Conservation (phyloP, 2,888 invertebrate species). For the Caenorhabditis zanzibari region DNA sequence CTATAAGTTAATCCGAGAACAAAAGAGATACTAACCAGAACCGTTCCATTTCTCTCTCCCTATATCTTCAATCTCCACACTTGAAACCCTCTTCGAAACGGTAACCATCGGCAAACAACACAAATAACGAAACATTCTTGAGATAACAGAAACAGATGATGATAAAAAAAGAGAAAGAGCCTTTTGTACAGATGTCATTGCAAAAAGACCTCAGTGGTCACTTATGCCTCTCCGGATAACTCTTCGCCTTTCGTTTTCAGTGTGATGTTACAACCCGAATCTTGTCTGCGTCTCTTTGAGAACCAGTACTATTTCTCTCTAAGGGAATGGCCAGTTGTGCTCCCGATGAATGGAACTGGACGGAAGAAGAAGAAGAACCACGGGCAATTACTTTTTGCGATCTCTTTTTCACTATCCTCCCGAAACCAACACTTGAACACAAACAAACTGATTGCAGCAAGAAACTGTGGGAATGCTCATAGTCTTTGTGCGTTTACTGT, state of each 20-base stretch:
- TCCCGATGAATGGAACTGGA: conserved; percentile 32
- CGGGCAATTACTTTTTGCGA: conserved; percentile 56
- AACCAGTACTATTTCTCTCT: conserved; percentile 10
- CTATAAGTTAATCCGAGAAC: conserved; percentile 43
- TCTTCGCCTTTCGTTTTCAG: conserved; percentile 55
- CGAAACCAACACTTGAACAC: conserved; percentile 42
- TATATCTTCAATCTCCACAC: conserved; percentile 5
- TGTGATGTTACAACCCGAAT: conserved; percentile 57
- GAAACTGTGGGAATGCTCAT: background rate
- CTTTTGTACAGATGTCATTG: conserved; percentile 37
- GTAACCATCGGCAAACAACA: conserved; percentile 53
- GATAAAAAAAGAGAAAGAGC: background rate
- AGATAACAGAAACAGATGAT: background rate
- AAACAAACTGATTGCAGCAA: conserved; percentile 19
- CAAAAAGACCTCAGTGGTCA: conserved; percentile 50
- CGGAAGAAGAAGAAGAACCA: background rate
- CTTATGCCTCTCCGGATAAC: conserved; percentile 45
- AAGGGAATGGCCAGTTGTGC: conserved; percentile 37
- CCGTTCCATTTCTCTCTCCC: conserved; percentile 8
- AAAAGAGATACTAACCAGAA: conserved; percentile 14
- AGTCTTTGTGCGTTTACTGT: conserved; percentile 21
- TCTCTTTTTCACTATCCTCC: conserved; percentile 18
- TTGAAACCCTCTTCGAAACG: conserved; percentile 42
- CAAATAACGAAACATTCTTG: conserved; percentile 20
- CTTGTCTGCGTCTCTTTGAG: conserved; percentile 33